phyloP scores from a whole-genome alignment of 2,797 vertebrate species.

The Enteromius anoplus region DNA sequence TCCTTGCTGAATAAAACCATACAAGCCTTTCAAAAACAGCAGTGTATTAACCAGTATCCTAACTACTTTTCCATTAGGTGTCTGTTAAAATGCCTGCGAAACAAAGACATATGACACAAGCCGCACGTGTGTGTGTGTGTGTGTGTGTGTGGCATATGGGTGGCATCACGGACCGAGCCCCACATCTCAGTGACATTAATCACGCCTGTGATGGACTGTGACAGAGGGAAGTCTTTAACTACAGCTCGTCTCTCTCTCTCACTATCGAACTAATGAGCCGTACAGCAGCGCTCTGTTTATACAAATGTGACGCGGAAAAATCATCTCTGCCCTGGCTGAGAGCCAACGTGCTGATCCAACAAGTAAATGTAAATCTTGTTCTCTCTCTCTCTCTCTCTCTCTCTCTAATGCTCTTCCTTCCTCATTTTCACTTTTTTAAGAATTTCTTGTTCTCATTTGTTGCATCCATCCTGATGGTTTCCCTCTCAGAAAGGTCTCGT shows the following conservation, averaged over 20 bases:
- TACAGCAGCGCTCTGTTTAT: constrained; percentile 56
- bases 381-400: not conserved
- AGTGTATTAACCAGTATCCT: not conserved
- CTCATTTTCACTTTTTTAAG: not conserved
- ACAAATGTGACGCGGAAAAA: constrained; percentile 50
- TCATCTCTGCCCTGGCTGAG: constrained; percentile 49
- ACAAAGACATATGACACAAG: constrained; percentile 15
- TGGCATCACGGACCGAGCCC: constrained; percentile 33
- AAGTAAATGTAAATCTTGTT: constrained; percentile 49
- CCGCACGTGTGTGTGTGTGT: not conserved
- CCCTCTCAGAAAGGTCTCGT: not conserved
- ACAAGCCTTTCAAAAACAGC: not conserved
- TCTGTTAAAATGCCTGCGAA: not conserved
- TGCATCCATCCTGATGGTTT: not conserved
- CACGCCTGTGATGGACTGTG: constrained; percentile 57
- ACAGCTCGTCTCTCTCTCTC: constrained; percentile 54
- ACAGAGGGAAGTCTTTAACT: constrained; percentile 57
- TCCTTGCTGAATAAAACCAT: not conserved
- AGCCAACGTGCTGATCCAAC: constrained; percentile 52
- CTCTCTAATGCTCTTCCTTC: not conserved
- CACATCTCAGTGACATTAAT: constrained; percentile 67
- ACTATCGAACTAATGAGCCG: constrained; percentile 65
- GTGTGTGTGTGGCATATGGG: constrained; percentile 32
- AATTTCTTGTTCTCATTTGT: constrained; percentile 12
- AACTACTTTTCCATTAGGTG: not conserved